phyloP scores from a whole-genome alignment of 2,888 invertebrate genomes.

The Netelia virgata region DNA sequence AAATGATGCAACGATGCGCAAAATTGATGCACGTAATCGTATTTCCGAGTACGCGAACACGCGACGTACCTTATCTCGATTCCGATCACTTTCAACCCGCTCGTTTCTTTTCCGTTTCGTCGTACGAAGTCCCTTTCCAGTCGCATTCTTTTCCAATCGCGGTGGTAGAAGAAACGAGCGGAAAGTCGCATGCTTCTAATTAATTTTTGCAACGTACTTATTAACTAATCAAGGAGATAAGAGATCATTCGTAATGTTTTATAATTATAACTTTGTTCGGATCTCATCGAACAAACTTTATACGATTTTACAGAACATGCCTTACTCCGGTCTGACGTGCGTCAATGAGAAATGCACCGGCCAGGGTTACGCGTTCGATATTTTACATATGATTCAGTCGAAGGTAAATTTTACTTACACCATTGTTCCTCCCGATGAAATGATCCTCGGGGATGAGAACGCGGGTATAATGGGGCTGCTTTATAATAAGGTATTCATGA shows the following conservation, averaged over 20 bases:
- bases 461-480: conserved; percentile 89
- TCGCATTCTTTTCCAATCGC: neutral
- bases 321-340: conserved; percentile 79
- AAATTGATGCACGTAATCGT: conserved; percentile 37
- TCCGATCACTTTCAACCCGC: conserved; percentile 23
- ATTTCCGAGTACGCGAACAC: conserved; percentile 41
- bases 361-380: conserved; percentile 90
- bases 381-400: conserved; percentile 89
- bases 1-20: conserved; percentile 24
- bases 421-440: conserved; percentile 88
- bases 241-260: neutral
- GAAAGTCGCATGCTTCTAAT: neutral
- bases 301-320: conserved; percentile 78
- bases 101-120: neutral
- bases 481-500: conserved; percentile 85
- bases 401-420: conserved; percentile 92
- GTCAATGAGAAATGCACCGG: conserved; percentile 88
- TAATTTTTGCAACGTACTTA: neutral
- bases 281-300: neutral
- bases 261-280: neutral
- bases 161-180: neutral
- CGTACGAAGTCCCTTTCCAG: neutral
- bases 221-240: neutral
- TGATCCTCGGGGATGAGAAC: conserved; percentile 87
- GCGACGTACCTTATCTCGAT: conserved; percentile 40